phyloP scores from a whole-genome alignment of 2,797 vertebrate species.

The Hydrocynus forskahlii region DNA sequence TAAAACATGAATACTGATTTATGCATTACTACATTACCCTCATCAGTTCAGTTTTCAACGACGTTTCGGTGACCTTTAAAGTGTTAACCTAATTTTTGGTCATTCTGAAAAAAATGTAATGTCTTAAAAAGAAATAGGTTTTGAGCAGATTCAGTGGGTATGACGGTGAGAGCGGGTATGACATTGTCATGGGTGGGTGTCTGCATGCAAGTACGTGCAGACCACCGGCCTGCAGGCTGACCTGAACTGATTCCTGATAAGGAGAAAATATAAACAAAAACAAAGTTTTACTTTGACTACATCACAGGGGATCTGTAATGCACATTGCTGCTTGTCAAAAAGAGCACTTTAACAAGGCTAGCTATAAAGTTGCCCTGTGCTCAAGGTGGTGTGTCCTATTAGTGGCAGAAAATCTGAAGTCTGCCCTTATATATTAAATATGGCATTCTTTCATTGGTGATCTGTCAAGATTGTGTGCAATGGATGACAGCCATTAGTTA shows the following conservation, averaged over 20 bases:
- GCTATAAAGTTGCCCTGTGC: background rate
- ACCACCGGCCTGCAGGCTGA: background rate
- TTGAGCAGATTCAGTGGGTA: background rate
- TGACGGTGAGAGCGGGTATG: too few species aligned
- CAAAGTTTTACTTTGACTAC: background rate
- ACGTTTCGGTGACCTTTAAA: too few species aligned
- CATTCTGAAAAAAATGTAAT: too few species aligned
- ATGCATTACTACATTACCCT: too few species aligned
- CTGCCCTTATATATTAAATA: background rate
- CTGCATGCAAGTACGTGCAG: background rate
- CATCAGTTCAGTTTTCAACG: too few species aligned
- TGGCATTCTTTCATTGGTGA: background rate
- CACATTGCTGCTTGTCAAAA: slow-evolving; percentile 13
- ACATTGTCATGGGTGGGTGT: too few species aligned
- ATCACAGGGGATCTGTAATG: background rate
- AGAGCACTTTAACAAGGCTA: slow-evolving; percentile 9
- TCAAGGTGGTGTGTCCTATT: slow-evolving; percentile 17
- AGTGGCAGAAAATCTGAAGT: background rate
- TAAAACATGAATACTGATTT: too few species aligned
- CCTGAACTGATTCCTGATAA: background rate
- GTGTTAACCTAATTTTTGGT: too few species aligned
- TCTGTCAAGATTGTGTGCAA: background rate
- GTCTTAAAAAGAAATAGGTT: background rate
- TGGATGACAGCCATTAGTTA: background rate
- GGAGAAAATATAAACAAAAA: background rate